phyloP scores from a whole-genome alignment of 2,113 vertebrate genomes.

The Acinonyx jubatus region DNA sequence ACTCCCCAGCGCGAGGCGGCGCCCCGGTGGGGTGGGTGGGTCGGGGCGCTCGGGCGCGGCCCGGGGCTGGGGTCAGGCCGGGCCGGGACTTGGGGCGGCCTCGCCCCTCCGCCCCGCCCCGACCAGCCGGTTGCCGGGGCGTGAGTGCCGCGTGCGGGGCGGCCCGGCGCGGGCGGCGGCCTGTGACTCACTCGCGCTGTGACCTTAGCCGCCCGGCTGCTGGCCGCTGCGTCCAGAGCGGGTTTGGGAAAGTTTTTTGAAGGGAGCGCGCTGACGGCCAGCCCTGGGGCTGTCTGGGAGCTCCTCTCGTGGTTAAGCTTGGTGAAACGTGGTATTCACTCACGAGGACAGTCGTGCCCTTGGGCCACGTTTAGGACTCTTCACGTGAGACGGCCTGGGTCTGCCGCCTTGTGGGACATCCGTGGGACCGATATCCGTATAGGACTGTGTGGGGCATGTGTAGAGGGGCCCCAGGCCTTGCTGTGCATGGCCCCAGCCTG shows the following conservation, averaged over 20 bases:
- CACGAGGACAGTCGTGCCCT: background rate
- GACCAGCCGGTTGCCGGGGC: background rate
- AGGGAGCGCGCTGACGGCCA: background rate
- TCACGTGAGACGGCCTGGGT: background rate
- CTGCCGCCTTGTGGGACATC: background rate
- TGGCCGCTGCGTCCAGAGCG: background rate
- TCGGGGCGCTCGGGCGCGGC: background rate
- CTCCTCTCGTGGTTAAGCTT: fast-evolving
- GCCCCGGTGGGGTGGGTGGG: background rate
- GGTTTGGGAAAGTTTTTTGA: background rate
- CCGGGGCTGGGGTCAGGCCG: background rate
- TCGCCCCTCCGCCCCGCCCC: background rate
- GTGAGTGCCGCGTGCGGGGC: background rate
- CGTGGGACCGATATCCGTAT: fast-evolving
- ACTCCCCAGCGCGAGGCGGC: too few species aligned
- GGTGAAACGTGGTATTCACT: background rate
- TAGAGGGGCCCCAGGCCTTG: background rate
- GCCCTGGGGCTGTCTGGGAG: background rate
- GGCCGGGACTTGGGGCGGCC: background rate
- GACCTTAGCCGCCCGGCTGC: conserved; percentile 29
- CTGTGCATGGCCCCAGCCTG: too few species aligned
- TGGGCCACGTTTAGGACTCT: background rate
- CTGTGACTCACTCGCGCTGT: background rate
- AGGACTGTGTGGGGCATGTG: background rate
- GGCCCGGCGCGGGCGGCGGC: background rate